phyloP scores from a whole-genome alignment of 2,113 vertebrate species.

The Butorides virescens region DNA sequence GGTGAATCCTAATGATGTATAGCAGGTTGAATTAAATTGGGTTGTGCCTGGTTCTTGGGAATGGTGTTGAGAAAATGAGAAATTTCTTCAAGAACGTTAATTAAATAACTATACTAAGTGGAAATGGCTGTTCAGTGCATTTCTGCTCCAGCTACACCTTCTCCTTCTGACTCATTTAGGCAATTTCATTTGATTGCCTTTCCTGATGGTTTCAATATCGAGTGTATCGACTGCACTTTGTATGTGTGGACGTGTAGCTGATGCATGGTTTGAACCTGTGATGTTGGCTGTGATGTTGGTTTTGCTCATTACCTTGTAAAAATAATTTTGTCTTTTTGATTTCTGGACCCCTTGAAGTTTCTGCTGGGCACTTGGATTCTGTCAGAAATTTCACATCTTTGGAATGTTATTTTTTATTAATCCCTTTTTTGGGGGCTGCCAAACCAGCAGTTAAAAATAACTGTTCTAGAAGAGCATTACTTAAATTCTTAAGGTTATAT shows the following conservation, averaged over 20 bases:
- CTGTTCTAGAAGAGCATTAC: not conserved
- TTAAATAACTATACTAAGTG: not conserved
- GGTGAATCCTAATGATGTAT: not conserved
- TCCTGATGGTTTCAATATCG: not conserved
- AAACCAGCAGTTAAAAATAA: not conserved
- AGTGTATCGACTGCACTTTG: rapidly evolving
- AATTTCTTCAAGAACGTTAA: not conserved
- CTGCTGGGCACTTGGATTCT: not conserved
- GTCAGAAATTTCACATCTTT: not conserved
- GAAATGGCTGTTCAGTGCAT: not conserved
- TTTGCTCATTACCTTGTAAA: not conserved
- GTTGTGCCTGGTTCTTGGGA: not conserved
- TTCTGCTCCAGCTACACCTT: not conserved
- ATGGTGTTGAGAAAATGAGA: not conserved
- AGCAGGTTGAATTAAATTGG: not conserved
- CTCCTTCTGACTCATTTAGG: not conserved
- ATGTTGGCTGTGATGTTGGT: not conserved
- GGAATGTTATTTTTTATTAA: not conserved
- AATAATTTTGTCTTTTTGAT: not conserved
- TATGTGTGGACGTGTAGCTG: not conserved
- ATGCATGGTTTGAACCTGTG: not conserved
- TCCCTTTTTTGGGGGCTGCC: not conserved
- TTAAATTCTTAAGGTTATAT: not conserved
- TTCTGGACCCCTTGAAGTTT: not conserved
- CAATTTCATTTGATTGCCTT: not conserved